phyloP scores from a whole-genome alignment of 2,797 vertebrate genomes.

The Takifugu rubripes region DNA sequence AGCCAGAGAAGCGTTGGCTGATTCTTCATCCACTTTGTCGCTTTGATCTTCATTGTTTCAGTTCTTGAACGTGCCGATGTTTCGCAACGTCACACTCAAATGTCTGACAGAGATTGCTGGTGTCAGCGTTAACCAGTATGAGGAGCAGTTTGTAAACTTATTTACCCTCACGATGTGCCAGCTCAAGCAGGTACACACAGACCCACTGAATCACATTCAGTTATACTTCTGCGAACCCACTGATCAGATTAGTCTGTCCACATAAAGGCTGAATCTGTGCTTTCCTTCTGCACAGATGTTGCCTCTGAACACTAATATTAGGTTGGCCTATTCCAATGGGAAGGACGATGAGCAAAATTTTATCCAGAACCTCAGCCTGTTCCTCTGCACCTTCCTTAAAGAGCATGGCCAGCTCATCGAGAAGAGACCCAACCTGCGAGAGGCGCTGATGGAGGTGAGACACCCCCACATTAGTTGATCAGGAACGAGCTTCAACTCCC shows the following conservation, averaged over 20 bases:
- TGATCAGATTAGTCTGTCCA: neutral
- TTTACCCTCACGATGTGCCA: conserved; percentile 98
- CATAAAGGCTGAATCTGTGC: neutral
- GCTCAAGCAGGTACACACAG: conserved; percentile 87
- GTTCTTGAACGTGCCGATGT: conserved; percentile 99
- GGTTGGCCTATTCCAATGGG: conserved; percentile 92
- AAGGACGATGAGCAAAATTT: conserved; percentile 99
- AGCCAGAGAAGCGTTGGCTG: too few species aligned
- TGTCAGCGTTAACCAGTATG: conserved; percentile 95
- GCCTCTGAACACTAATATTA: conserved; percentile 95
- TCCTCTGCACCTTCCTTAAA: conserved; percentile 98
- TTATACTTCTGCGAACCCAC: neutral
- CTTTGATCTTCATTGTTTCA: conserved; percentile 39
- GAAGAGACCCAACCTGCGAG: conserved; percentile 90
- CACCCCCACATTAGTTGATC: neutral
- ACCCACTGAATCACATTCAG: conserved; percentile 51
- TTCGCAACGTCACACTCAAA: conserved; percentile 96
- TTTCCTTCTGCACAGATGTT: conserved; percentile 81
- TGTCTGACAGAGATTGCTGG: conserved; percentile 98
- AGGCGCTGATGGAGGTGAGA: conserved; percentile 94
- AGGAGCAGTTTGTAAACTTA: conserved; percentile 94
- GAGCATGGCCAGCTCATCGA: conserved; percentile 95
- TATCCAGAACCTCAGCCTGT: conserved; percentile 97
- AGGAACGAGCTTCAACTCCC: neutral
- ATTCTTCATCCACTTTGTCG: too few species aligned